phyloP scores from a whole-genome alignment of 2,888 invertebrate genomes.

The Desoria tigrina region DNA sequence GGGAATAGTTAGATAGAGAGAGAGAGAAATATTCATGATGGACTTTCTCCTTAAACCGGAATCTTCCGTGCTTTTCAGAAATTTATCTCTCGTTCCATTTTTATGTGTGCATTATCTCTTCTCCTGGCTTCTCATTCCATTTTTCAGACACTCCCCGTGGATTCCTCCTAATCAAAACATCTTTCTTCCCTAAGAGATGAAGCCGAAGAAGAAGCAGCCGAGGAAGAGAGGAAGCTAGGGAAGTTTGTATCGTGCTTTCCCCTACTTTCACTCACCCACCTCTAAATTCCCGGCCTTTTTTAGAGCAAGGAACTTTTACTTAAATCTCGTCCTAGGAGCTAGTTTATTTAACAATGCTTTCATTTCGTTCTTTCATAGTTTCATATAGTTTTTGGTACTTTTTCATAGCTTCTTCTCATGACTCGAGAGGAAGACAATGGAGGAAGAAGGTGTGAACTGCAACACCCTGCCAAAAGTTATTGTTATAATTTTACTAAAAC shows the following conservation, averaged over 20 bases:
- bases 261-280: too few species aligned
- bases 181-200: constrained; percentile 17
- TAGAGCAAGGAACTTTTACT: too few species aligned
- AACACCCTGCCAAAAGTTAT: background rate
- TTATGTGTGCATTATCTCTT: constrained; percentile 31
- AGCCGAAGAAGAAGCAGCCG: background rate
- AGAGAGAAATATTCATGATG: constrained; percentile 15
- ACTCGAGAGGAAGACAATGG: too few species aligned
- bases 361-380: too few species aligned
- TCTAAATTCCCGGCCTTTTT: too few species aligned
- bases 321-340: too few species aligned
- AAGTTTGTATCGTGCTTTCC: too few species aligned
- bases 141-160: constrained; percentile 26
- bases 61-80: constrained; percentile 40
- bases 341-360: too few species aligned
- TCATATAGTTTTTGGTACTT: too few species aligned
- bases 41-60: background rate
- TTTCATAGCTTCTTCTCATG: too few species aligned
- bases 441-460: background rate
- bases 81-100: constrained; percentile 47
- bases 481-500: constrained; percentile 4
- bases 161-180: constrained; percentile 33
- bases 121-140: constrained; percentile 14
- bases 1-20: too few species aligned
- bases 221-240: too few species aligned